Evolutionary conservation across 2,888 invertebrate species (phyloP).

Genomic region (Rhingia rostrata): DNA sequence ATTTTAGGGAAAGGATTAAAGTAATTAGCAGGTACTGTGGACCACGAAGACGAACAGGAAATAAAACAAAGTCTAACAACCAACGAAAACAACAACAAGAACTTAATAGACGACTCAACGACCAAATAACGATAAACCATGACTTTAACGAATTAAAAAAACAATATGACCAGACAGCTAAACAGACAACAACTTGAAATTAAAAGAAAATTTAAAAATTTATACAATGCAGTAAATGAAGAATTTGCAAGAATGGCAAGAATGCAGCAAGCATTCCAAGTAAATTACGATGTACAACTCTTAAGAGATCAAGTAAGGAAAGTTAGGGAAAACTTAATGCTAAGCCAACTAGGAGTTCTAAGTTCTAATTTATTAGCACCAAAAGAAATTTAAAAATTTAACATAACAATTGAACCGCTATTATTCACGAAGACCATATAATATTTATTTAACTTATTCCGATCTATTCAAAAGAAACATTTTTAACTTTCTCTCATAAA

Average conservation of each 20-base stretch:
- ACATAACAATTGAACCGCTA: conserved; percentile 38
- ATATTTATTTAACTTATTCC: too few relatives aligned
- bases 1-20: too few relatives aligned
- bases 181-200: too few relatives aligned
- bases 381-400: conserved; percentile 42
- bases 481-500: too few relatives aligned
- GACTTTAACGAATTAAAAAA: too few relatives aligned
- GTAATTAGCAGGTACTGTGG: too few relatives aligned
- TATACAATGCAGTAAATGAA: conserved; percentile 19
- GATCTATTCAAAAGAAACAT: conserved; percentile 29
- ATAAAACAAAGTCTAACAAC: too few relatives aligned
- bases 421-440: conserved; percentile 3
- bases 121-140: too few relatives aligned
- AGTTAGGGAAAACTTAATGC: conserved; percentile 36
- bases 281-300: conserved; percentile 5
- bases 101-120: too few relatives aligned
- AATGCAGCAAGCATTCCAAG: conserved; percentile 35
- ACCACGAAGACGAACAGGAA: too few relatives aligned
- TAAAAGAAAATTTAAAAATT: neutral
- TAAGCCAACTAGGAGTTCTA: conserved; percentile 36
- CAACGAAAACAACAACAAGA: too few relatives aligned
- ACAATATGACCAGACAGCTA: too few relatives aligned
- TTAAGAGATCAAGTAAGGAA: conserved; percentile 32
- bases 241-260: conserved; percentile 6
- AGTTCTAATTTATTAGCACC: conserved; percentile 27